Evolutionary conservation across 2,888 invertebrate species (phyloP).

Genomic region (Eremobia ochroleuca): DNA sequence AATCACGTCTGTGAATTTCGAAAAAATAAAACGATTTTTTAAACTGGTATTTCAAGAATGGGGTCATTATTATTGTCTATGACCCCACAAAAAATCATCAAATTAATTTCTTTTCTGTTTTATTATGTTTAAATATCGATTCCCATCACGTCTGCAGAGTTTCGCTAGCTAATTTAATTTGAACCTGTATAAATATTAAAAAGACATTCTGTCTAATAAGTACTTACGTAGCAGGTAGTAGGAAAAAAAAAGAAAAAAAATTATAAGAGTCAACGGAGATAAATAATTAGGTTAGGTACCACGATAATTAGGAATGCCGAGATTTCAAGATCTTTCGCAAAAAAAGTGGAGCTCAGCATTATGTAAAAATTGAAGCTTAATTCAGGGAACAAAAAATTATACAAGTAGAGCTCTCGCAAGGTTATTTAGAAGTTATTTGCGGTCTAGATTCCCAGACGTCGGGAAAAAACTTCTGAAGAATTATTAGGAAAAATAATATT

Average conservation of each 20-base stretch:
- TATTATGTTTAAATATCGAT: too few relatives aligned
- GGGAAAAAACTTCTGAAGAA: constrained; percentile 19
- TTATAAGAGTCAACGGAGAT: constrained; percentile 3
- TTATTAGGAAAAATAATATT: constrained; percentile 10
- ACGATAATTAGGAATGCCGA: constrained; percentile 20
- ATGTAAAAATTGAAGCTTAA: constrained; percentile 40
- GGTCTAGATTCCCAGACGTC: constrained; percentile 32
- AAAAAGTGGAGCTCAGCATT: constrained; percentile 25
- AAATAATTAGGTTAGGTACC: constrained; percentile 29
- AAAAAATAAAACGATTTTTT: too few relatives aligned
- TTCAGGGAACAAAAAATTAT: constrained; percentile 20
- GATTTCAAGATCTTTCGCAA: constrained; percentile 27
- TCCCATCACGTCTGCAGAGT: too few relatives aligned
- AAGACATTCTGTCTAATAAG: neutral
- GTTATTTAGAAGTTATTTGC: constrained; percentile 49
- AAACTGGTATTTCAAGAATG: too few relatives aligned
- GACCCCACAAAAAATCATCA: too few relatives aligned
- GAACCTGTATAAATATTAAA: neutral
- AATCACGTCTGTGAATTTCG: too few relatives aligned
- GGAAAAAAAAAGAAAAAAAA: neutral
- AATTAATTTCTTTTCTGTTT: too few relatives aligned
- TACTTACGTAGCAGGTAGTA: neutral
- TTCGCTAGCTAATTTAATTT: too few relatives aligned
- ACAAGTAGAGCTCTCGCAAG: constrained; percentile 26
- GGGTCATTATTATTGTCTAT: too few relatives aligned